Conservation (phyloP, 1,140 invertebrate species). For the Papilio xuthus region DNA sequence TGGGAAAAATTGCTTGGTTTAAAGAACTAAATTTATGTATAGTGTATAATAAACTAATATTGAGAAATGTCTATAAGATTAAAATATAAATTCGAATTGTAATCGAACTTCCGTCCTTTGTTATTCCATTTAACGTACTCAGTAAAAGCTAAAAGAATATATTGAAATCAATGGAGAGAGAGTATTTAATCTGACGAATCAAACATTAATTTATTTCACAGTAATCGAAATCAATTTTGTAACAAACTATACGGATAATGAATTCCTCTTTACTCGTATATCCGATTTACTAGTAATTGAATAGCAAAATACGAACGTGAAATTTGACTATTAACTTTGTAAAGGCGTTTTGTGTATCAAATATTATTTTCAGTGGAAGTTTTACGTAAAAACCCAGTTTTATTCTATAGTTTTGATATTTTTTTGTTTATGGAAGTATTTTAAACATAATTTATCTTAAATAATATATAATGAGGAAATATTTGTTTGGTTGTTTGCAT, state of each 20-base stretch:
- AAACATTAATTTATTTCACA: conserved; percentile 37
- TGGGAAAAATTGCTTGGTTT: too few relatives aligned
- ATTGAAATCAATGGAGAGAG: background rate
- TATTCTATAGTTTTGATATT: background rate
- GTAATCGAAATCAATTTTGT: conserved; percentile 39
- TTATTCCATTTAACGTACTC: background rate
- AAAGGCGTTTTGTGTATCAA: background rate
- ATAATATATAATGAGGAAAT: too few relatives aligned
- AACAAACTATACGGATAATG: conserved; percentile 14
- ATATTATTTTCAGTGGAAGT: background rate
- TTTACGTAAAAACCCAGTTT: background rate
- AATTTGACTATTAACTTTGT: conserved; percentile 19
- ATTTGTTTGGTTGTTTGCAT: too few relatives aligned
- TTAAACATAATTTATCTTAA: too few relatives aligned
- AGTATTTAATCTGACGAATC: background rate
- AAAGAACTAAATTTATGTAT: too few relatives aligned
- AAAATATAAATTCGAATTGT: background rate
- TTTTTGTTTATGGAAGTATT: background rate
- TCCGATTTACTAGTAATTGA: conserved; percentile 13
- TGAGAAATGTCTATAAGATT: too few relatives aligned
- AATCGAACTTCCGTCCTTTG: background rate
- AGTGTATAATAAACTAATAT: too few relatives aligned
- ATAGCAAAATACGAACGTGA: conserved; percentile 31
- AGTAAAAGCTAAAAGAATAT: background rate
- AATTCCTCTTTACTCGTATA: background rate